Percentiles rank a stretch among this genome's conserved stretches.
Conservation (phyloP, 2,113 vertebrate genomes). For the Galemys pyrenaicus region DNA sequence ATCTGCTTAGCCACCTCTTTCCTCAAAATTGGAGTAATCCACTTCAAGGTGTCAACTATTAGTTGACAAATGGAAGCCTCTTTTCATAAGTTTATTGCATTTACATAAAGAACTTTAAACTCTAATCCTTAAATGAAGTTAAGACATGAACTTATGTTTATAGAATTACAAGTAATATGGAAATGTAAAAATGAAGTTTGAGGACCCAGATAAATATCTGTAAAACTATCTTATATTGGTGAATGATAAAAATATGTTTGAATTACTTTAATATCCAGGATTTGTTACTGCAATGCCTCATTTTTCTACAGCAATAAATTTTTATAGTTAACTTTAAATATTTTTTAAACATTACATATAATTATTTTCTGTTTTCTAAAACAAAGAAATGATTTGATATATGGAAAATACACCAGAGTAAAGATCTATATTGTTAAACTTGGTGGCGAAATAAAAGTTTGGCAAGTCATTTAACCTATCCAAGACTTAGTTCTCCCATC, state of each 20-base stretch:
- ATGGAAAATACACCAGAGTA: background rate
- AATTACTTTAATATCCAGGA: slow-evolving; percentile 29
- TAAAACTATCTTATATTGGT: slow-evolving; percentile 29
- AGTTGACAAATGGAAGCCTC: background rate
- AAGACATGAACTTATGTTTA: background rate
- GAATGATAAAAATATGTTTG: slow-evolving; percentile 14
- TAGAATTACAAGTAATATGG: slow-evolving; percentile 11
- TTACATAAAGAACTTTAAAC: background rate
- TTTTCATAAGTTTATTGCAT: background rate
- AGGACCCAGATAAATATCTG: background rate
- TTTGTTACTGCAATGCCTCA: background rate
- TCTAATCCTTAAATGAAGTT: background rate
- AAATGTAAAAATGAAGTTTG: background rate
- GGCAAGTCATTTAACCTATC: background rate
- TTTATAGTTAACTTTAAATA: background rate
- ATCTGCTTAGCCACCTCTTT: background rate
- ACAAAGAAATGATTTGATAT: background rate
- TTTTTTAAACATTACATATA: slow-evolving; percentile 39
- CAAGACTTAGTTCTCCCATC: background rate
- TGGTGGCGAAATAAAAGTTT: background rate
- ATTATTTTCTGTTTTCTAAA: slow-evolving; percentile 40
- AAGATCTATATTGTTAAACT: background rate
- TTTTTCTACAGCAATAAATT: slow-evolving; percentile 34
- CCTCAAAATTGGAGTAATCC: background rate
- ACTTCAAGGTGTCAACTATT: background rate